Evolutionary conservation across 2,888 invertebrate genomes (phyloP).

Genomic region (Drosophila anomalipes): DNA sequence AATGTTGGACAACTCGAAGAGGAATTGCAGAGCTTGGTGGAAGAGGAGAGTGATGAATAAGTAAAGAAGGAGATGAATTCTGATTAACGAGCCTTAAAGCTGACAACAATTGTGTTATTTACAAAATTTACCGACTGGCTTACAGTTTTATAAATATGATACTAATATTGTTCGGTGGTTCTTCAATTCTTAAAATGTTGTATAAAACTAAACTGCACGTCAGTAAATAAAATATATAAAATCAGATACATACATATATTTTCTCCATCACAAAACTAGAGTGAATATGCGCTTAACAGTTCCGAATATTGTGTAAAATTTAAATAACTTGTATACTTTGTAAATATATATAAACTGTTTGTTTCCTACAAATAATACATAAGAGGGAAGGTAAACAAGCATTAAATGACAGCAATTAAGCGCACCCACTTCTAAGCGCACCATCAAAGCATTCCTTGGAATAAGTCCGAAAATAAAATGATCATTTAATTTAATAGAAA

Average conservation of each 20-base stretch:
- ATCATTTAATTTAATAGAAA: constrained; percentile 45
- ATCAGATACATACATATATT: background rate
- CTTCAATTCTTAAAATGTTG: background rate
- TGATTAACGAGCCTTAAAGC: background rate
- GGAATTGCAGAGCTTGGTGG: background rate
- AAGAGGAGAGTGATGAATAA: constrained; percentile 1
- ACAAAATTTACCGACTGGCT: background rate
- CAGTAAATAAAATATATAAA: background rate
- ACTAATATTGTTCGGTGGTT: background rate
- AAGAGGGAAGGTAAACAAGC: background rate
- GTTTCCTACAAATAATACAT: constrained; percentile 1
- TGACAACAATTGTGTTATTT: background rate
- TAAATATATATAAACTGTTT: background rate
- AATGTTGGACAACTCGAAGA: background rate
- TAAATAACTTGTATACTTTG: background rate
- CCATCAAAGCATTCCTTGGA: constrained; percentile 1
- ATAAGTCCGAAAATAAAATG: background rate
- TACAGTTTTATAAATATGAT: background rate
- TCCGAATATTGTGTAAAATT: background rate
- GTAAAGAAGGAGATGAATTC: background rate
- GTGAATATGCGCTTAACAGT: background rate
- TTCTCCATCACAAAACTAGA: background rate
- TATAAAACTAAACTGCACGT: background rate
- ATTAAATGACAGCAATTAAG: constrained; percentile 14
- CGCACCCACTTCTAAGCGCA: background rate